A percentile compares a stretch with the other conserved stretches of the same genome.
phyloP scores from a whole-genome alignment of 1,140 invertebrate genomes.

The Latrodectus geometricus region DNA sequence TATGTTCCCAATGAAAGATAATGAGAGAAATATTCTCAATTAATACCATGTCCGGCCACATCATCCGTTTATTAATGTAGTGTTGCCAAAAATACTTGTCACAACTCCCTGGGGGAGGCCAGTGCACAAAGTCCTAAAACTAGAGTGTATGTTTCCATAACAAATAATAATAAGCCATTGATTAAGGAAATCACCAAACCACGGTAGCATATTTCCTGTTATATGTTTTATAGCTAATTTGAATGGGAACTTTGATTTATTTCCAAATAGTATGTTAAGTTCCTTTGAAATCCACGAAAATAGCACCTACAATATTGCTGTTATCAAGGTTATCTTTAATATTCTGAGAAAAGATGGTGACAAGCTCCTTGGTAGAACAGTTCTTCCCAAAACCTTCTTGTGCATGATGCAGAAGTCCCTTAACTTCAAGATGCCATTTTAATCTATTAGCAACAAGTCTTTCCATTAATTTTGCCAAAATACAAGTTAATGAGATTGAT shows the following conservation, averaged over 20 bases:
- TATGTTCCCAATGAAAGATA: too few species aligned
- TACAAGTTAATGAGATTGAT: background rate
- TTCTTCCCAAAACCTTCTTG: slow-evolving; percentile 26
- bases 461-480: slow-evolving; percentile 37
- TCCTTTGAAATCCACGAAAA: slow-evolving; percentile 39
- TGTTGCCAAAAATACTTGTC: background rate
- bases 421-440: slow-evolving; percentile 26
- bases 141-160: background rate
- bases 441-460: slow-evolving; percentile 22
- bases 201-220: background rate
- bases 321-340: too few species aligned
- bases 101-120: slow-evolving; percentile 7
- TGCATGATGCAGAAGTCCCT: background rate
- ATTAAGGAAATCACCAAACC: too few species aligned
- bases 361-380: slow-evolving; percentile 8
- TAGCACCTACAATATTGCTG: slow-evolving; percentile 15
- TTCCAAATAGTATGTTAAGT: slow-evolving; percentile 24
- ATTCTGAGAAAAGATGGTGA: too few species aligned
- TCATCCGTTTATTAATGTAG: background rate
- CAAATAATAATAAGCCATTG: too few species aligned
- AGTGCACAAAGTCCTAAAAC: background rate
- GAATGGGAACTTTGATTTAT: slow-evolving; percentile 20
- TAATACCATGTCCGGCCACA: too few species aligned
- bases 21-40: too few species aligned
- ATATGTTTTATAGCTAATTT: slow-evolving; percentile 36